Evolutionary conservation across 2,888 invertebrate genomes (phyloP).

Genomic region (Liposcelis brunnea): DNA sequence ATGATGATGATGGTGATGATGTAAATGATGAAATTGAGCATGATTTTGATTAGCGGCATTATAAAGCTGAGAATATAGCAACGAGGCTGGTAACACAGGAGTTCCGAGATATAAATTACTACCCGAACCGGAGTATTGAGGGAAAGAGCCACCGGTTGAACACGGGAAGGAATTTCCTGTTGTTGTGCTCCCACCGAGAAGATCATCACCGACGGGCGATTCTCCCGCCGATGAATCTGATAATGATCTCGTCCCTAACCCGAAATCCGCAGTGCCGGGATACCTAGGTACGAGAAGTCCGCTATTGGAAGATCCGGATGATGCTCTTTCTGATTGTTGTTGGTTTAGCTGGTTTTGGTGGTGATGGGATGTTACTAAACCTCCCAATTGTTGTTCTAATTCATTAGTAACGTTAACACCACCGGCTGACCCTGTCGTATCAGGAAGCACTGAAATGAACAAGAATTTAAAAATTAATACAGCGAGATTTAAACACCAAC

Average conservation of each 20-base stretch:
- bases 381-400: conserved; percentile 28
- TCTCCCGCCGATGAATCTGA: conserved; percentile 71
- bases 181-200: conserved; percentile 10
- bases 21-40: conserved; percentile 7
- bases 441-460: conserved; percentile 48
- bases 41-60: conserved; percentile 21
- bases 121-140: conserved; percentile 11
- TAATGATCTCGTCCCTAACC: conserved; percentile 53
- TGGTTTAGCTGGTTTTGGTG: conserved; percentile 32
- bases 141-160: conserved; percentile 29
- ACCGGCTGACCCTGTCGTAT: conserved; percentile 41
- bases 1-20: conserved; percentile 7
- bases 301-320: conserved; percentile 33
- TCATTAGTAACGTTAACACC: conserved; percentile 31
- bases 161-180: conserved; percentile 19
- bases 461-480: conserved; percentile 6
- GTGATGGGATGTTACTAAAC: conserved; percentile 22
- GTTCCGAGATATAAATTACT: conserved; percentile 15
- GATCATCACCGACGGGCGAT: conserved; percentile 41
- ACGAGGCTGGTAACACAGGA: conserved; percentile 62
- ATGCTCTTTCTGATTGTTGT: conserved; percentile 24
- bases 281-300: conserved; percentile 39
- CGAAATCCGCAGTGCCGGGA: conserved; percentile 44
- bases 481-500: conserved; percentile 2
- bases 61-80: conserved; percentile 60